Base-by-base conservation (phyloP, 2,888 invertebrate genomes). In the Lithophane leautieri region DNA sequence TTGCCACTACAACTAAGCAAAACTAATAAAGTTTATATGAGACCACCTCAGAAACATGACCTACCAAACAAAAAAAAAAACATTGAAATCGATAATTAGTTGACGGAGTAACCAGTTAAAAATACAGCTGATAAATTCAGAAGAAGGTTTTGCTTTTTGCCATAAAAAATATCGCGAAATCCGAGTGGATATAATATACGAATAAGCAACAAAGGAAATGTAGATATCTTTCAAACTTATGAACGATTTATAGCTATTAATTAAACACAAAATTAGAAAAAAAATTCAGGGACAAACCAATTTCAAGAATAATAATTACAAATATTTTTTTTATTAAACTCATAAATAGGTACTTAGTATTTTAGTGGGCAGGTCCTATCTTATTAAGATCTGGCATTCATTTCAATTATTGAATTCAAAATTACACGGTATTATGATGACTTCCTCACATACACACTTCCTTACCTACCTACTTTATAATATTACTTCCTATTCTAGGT, bases 281-380 rank as follows among this genome's bases (percentile, higher is more conserved):
- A 11, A 50, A 52, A 61, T 42, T 79, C 73, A 79, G 3, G 78
- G 78, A n/a, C 56, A 50, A 42, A 61, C 0, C 8, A 6, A 66
- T 66, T 63, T 0, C 4, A 56, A 25, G 19, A 56, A 56, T 52
- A n/a, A 40, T 28, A 61, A 54, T 60, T 14, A 25, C 63, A 28
- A 65, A 65, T 14, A 28, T 44, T 52, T 71, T 25, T 60, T 63
- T 61, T 66, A 7, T 54, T 67, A n/a, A 7, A 34, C 6, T 47
- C 28, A 12, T 69, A 54, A 8, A 19, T 70, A 70, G n/a, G 22
- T 78, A 70, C 42, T 78, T 78, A 50, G 12, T 22, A 25, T 70
- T 76, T 50, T 22, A 22, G 22, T 50, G 22, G 50, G 50, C 3
- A 50, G 8, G 25, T 61, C n/a, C 11, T 65, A 79, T 79, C 63